A percentile compares a stretch with the other conserved stretches of the same genome.
phyloP scores from a whole-genome alignment of 2,113 vertebrate genomes.

The Cottus gobio region DNA sequence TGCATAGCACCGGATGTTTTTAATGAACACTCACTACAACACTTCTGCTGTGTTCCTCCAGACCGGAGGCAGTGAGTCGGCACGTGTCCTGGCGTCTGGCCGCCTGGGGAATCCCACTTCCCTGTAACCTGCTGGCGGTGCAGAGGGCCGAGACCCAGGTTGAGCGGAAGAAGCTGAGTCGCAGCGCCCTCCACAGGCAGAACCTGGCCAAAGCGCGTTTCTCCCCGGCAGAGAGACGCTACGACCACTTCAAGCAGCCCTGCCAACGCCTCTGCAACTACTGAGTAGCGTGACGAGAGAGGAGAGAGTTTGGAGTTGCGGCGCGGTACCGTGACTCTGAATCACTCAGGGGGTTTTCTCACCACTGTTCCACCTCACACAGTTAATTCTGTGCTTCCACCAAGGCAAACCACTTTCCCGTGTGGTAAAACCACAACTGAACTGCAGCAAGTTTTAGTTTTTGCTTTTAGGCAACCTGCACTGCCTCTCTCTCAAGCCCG shows the following conservation, averaged over 20 bases:
- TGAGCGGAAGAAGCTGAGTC: constrained; percentile 75
- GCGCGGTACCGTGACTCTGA: constrained; percentile 6
- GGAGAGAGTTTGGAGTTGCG: constrained; percentile 2
- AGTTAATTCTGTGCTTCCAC: neutral
- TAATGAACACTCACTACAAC: neutral
- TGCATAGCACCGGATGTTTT: neutral
- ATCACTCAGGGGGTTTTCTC: constrained; percentile 45
- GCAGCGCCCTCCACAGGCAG: constrained; percentile 75
- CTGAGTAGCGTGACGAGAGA: constrained; percentile 16
- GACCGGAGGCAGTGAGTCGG: constrained; percentile 66
- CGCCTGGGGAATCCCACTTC: constrained; percentile 69
- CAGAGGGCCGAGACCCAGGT: constrained; percentile 60
- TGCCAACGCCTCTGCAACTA: constrained; percentile 79
- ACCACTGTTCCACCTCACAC: neutral
- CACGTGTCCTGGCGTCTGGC: constrained; percentile 74
- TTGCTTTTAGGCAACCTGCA: constrained; percentile 1
- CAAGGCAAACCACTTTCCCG: neutral
- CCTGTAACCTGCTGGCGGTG: constrained; percentile 46
- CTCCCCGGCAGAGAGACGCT: constrained; percentile 63
- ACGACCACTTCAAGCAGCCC: constrained; percentile 80
- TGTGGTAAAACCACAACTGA: too few relatives aligned
- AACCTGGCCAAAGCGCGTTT: constrained; percentile 73
- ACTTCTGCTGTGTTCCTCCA: constrained; percentile 44
- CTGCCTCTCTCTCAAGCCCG: neutral
- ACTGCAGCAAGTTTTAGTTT: neutral